A percentile compares a stretch with the other conserved stretches of the same genome.
Evolutionary conservation across 2,888 invertebrate genomes (phyloP).

Genomic region (Drosophila infuscata): DNA sequence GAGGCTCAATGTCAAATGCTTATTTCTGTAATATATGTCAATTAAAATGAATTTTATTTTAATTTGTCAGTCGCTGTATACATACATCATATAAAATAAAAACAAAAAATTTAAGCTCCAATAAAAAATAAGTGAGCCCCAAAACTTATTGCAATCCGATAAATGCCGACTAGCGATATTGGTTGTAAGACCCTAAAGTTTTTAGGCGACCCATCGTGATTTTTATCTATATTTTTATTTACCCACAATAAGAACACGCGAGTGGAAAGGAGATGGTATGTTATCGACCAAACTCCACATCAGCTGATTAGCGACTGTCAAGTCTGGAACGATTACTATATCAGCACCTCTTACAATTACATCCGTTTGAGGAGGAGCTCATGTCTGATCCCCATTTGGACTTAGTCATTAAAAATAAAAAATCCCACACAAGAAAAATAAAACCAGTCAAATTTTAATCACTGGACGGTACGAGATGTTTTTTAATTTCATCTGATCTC

Average conservation of each 20-base stretch:
- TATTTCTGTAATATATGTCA: neutral
- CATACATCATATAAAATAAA: neutral
- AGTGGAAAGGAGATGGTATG: too few species aligned
- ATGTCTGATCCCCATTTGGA: neutral
- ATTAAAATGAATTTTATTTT: neutral
- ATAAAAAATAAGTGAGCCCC: neutral
- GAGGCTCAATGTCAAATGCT: neutral
- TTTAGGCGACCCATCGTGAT: neutral
- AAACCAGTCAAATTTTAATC: neutral
- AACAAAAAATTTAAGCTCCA: neutral
- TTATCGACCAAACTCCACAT: neutral
- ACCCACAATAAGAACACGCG: neutral
- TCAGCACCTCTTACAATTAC: neutral
- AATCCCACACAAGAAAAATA: neutral
- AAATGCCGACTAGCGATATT: neutral
- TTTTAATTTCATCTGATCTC: constrained; percentile 16
- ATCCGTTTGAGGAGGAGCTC: neutral
- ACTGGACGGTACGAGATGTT: constrained; percentile 9
- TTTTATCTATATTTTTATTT: neutral
- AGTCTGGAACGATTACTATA: neutral
- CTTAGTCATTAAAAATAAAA: neutral
- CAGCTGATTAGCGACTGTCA: neutral
- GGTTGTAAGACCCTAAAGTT: neutral
- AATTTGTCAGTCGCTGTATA: neutral
- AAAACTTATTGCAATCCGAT: neutral